Conservation (phyloP, 2,797 vertebrate species). For the Ataeniobius toweri region DNA sequence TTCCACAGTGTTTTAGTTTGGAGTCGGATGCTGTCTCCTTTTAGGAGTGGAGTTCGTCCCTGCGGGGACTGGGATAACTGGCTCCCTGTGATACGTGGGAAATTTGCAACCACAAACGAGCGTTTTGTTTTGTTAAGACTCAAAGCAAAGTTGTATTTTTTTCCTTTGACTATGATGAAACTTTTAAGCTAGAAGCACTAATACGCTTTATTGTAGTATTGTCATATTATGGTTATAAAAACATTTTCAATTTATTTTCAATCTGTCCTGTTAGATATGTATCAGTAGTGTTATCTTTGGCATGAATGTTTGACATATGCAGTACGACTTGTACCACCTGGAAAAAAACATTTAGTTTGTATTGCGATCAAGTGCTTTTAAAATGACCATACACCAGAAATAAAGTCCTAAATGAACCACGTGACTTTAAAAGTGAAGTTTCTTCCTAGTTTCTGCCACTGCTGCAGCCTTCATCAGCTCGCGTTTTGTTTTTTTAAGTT, state of each 20-base stretch:
- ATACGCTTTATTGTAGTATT: slow-evolving; percentile 79
- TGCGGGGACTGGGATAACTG: slow-evolving; percentile 29
- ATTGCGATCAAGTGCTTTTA: slow-evolving; percentile 83
- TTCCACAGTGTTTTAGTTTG: slow-evolving; percentile 65
- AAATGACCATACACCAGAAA: slow-evolving; percentile 80
- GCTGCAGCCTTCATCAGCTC: slow-evolving; percentile 15
- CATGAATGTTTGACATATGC: slow-evolving; percentile 82
- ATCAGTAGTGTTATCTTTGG: slow-evolving; percentile 73
- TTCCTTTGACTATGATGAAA: slow-evolving; percentile 72
- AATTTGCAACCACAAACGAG: slow-evolving; percentile 43
- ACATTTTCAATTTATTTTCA: slow-evolving; percentile 79
- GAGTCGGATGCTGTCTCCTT: slow-evolving; percentile 53
- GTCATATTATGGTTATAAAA: slow-evolving; percentile 69
- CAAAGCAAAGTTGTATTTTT: slow-evolving; percentile 58
- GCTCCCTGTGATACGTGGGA: slow-evolving; percentile 31
- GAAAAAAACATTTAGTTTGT: slow-evolving; percentile 73
- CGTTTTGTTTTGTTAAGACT: slow-evolving; percentile 27
- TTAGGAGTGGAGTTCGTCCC: slow-evolving; percentile 44
- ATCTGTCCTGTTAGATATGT: slow-evolving; percentile 70
- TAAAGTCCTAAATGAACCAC: slow-evolving; percentile 76
- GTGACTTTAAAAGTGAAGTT: slow-evolving; percentile 27
- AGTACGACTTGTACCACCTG: slow-evolving; percentile 76
- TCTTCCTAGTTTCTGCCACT: slow-evolving; percentile 18
- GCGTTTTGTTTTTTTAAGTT: slow-evolving; percentile 21
- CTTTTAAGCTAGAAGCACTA: slow-evolving; percentile 80